These are phyloP conservation scores for Athetis lepigone DNA, from an alignment of 2,888 invertebrate genomes.

Conservation along the genomic window DNA sequence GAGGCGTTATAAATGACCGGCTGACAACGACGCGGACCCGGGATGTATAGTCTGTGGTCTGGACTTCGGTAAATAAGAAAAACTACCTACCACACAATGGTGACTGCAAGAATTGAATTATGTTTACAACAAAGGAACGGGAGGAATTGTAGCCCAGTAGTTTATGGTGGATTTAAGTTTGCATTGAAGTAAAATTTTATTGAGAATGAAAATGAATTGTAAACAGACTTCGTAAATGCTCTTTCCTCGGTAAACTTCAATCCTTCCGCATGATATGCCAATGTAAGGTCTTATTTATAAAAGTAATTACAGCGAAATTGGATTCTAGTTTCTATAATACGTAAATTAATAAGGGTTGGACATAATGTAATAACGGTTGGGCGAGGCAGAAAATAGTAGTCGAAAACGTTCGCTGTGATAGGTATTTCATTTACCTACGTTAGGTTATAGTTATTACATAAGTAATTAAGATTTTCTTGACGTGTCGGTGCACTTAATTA, in stretches of 20 bases:
- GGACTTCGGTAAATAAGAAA: conserved; percentile 62
- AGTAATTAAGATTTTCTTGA: background rate
- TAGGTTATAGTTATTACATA: background rate
- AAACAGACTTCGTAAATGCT: no score
- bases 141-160: conserved; percentile 25
- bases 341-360: background rate
- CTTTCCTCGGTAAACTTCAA: no score
- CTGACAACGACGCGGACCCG: conserved; percentile 55
- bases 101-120: conserved; percentile 58
- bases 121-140: conserved; percentile 41
- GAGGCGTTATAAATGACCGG: conserved; percentile 76
- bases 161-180: conserved; percentile 23
- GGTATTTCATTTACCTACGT: background rate
- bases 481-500: background rate
- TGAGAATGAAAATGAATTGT: conserved; percentile 15
- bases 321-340: background rate
- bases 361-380: background rate
- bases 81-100: conserved; percentile 54
- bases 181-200: conserved; percentile 5
- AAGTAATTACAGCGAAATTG: background rate
- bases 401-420: background rate
- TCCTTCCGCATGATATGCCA: background rate
- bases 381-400: background rate
- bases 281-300: background rate
- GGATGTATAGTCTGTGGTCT: conserved; percentile 52